Base-by-base conservation (phyloP, 2,888 invertebrate genomes). In the Spialia ferax region DNA sequence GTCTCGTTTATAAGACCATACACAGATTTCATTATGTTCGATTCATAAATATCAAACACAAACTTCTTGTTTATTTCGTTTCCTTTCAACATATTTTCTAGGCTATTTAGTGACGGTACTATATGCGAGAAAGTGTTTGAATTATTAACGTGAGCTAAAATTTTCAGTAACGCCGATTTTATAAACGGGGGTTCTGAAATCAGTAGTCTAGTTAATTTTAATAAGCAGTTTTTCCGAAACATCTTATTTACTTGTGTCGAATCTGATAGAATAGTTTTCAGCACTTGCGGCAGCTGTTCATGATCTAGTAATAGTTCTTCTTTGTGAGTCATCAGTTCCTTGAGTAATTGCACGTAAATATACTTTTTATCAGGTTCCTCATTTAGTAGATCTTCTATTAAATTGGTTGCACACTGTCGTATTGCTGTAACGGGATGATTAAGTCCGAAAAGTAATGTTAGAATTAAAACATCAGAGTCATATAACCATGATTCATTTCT, bases 251-350 rank as follows among this genome's bases (percentile, higher is more conserved):
- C 94, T 23, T 93, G 83, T 5, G 93, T 90, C 74, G 95, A 94
- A 5, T 94, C 91, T 0, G 94, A 95, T 0, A 97, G 74, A 64
- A 96, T 85, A 11, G 95, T 95, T 72, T 95, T 96, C 1, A 97
- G 79, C 20, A 95, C 88, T 45, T 96, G 86, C 0, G 95, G 89
- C 18, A 96, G 84, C 79, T 97, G 97, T 71, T 96, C 95, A 42
- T 94, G 86, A 76, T 97, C 97, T 70, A 96, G 82, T 29, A 94
- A 73, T 48, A 97, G 89, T 79, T 97, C 97, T 64, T 94, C 87
- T 69, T 87, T 88, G 52, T 95, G 93, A 4, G 79, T 73, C n/a
- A 85, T 68, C 0, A 96, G 71, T 75, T 95, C 91, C 66, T 89
- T 82, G 22, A 95, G 73, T 7, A 96, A 74, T 2, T 92, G 80